Percentiles rank a stretch among this genome's conserved stretches.
phyloP scores from a whole-genome alignment of 1,140 invertebrate genomes.

The Lethrus apterus region DNA sequence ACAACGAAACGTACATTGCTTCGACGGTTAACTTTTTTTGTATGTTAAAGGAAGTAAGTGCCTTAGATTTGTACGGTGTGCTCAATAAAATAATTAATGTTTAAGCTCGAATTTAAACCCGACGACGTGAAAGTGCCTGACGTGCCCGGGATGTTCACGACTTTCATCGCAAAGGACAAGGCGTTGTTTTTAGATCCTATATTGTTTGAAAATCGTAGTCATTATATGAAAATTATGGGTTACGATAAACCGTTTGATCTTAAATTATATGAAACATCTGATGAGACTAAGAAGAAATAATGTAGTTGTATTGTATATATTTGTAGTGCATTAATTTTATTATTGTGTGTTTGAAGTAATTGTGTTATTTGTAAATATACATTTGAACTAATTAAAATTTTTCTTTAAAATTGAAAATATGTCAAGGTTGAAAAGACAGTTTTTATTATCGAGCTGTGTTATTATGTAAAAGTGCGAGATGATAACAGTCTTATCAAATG shows the following conservation, averaged over 20 bases:
- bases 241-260: slow-evolving; percentile 86
- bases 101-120: slow-evolving; percentile 63
- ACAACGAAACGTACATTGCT: slow-evolving; percentile 59
- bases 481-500: too few species aligned
- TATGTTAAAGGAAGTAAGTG: slow-evolving; percentile 50
- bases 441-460: too few species aligned
- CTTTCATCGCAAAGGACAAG: slow-evolving; percentile 58
- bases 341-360: too few species aligned
- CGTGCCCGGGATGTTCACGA: slow-evolving; percentile 74
- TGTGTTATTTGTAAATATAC: too few species aligned
- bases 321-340: too few species aligned
- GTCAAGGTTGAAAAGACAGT: too few species aligned
- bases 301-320: too few species aligned
- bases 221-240: slow-evolving; percentile 81
- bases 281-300: too few species aligned
- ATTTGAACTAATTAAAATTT: too few species aligned
- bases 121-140: slow-evolving; percentile 73
- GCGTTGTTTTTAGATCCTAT: slow-evolving; percentile 70
- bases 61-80: neutral
- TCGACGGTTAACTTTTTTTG: slow-evolving; percentile 61
- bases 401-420: too few species aligned
- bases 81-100: slow-evolving; percentile 28
- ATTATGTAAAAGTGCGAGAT: too few species aligned
- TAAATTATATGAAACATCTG: too few species aligned
- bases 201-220: slow-evolving; percentile 57